phyloP scores from a whole-genome alignment of 2,113 vertebrate genomes.

The Takifugu bimaculatus region DNA sequence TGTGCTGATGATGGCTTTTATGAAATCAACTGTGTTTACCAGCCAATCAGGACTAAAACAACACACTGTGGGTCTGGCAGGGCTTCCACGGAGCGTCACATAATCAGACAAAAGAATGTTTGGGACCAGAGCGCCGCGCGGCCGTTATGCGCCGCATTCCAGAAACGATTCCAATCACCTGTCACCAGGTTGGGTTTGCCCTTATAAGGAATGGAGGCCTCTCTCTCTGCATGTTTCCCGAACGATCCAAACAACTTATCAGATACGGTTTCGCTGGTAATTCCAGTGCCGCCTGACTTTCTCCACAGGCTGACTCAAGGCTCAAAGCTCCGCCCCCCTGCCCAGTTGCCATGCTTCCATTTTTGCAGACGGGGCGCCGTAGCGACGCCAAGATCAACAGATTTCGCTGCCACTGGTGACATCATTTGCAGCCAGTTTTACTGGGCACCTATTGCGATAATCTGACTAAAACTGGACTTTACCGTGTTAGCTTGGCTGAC shows the following conservation, averaged over 20 bases:
- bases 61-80: no score
- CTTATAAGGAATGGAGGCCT: conserved; percentile 67
- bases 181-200: conserved; percentile 65
- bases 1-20: no score
- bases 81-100: not conserved
- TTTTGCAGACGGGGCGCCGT: conserved; percentile 48
- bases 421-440: no score
- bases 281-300: conserved; percentile 41
- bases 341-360: conserved; percentile 42
- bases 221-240: conserved; percentile 69
- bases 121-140: conserved; percentile 1
- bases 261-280: conserved; percentile 67
- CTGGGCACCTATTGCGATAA: no score
- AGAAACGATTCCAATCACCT: conserved; percentile 65
- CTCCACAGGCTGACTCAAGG: conserved; percentile 14
- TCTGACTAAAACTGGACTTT: no score
- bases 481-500: no score
- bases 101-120: conserved; percentile 1
- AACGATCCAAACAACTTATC: conserved; percentile 65
- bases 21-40: no score
- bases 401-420: conserved; percentile 5
- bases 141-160: conserved; percentile 65
- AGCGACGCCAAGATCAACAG: conserved; percentile 58
- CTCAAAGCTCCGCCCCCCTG: not conserved
- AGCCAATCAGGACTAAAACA: no score